phyloP scores from a whole-genome alignment of 2,888 invertebrate species.

The Scaptomyza caliginosa region DNA sequence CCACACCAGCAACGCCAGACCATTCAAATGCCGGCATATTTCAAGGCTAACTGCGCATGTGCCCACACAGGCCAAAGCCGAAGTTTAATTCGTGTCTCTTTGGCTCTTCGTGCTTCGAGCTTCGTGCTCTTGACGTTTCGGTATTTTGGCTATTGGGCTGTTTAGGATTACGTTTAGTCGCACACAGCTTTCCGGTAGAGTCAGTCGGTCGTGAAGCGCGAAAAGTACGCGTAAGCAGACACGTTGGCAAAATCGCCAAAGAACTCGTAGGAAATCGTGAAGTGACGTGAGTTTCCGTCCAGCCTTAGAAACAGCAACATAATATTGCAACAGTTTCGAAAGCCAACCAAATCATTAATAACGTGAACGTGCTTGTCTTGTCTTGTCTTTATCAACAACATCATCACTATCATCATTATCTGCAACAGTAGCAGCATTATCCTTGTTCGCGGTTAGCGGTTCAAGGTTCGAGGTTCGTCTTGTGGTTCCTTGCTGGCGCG shows the following conservation, averaged over 20 bases:
- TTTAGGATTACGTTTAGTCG: slow-evolving; percentile 44
- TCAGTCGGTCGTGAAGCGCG: slow-evolving; percentile 49
- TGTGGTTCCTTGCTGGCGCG: slow-evolving; percentile 29
- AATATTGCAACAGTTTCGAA: slow-evolving; percentile 23
- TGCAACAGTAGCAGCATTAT: slow-evolving; percentile 8
- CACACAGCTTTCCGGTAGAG: slow-evolving; percentile 54
- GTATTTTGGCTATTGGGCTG: slow-evolving; percentile 1
- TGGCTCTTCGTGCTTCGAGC: slow-evolving; percentile 16
- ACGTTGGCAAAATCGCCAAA: slow-evolving; percentile 14
- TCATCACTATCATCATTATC: slow-evolving; percentile 13
- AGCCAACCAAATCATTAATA: slow-evolving; percentile 59
- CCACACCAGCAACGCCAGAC: neutral
- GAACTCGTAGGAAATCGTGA: slow-evolving; percentile 19
- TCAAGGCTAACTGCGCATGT: slow-evolving; percentile 57
- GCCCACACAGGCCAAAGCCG: slow-evolving; percentile 58
- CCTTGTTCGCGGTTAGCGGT: slow-evolving; percentile 33
- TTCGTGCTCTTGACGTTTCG: slow-evolving; percentile 7
- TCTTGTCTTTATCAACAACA: neutral
- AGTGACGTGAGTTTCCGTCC: slow-evolving; percentile 55
- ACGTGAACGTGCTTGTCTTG: slow-evolving; percentile 39
- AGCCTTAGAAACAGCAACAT: slow-evolving; percentile 24
- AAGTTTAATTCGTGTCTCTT: slow-evolving; percentile 3
- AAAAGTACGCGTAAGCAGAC: slow-evolving; percentile 11
- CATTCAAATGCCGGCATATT: slow-evolving; percentile 35
- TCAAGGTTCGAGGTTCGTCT: slow-evolving; percentile 28